These are phyloP conservation scores for Chrysemys picta DNA, from an alignment of 2,113 vertebrate species.

Conservation along the genomic window DNA sequence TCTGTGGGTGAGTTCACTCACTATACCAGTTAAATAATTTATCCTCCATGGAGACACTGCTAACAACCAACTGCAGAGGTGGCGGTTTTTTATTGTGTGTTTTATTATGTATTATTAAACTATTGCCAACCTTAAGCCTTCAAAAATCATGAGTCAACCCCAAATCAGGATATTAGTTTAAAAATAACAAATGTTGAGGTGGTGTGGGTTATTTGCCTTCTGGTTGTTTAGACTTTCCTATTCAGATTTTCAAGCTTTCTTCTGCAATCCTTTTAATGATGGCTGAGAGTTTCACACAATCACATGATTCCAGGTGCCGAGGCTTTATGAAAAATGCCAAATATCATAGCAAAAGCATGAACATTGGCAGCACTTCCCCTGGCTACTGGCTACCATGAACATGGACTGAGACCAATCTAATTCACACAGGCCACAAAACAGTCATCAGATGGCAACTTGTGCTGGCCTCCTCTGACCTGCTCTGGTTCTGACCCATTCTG, in stretches of 20 bases:
- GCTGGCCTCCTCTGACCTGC: neutral
- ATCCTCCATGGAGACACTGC: neutral
- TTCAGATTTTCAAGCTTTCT: neutral
- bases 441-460: rapidly evolving
- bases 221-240: neutral
- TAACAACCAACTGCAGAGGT: neutral
- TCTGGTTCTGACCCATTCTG: neutral
- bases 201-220: neutral
- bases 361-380: neutral
- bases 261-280: neutral
- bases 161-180: neutral
- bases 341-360: rapidly evolving
- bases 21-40: neutral
- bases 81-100: neutral
- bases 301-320: neutral
- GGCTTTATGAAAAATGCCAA: neutral
- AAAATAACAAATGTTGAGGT: neutral
- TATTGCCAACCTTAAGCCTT: neutral
- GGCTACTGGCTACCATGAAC: neutral
- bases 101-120: neutral
- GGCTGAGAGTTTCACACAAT: neutral
- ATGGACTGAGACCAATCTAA: neutral
- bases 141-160: neutral
- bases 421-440: neutral
- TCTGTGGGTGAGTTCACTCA: neutral